Percentiles rank a stretch among this genome's conserved stretches.
These are phyloP conservation scores for Cardiocondyla obscurior DNA, from an alignment of 1,140 invertebrate genomes.

Conservation along the genomic window DNA sequence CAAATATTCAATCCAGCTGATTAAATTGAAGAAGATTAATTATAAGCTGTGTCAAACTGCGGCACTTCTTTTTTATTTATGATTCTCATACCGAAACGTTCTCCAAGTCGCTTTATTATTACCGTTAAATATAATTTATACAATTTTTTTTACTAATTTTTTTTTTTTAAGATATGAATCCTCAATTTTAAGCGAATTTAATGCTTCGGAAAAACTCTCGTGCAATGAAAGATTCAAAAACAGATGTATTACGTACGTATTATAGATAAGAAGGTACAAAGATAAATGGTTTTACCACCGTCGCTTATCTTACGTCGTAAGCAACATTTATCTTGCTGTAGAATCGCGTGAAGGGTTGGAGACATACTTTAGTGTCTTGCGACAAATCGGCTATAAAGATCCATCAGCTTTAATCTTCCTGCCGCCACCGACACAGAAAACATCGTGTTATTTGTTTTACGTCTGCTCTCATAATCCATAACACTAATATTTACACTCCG, in stretches of 20 bases:
- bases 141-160: neutral
- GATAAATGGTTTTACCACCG: neutral
- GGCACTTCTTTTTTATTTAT: neutral
- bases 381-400: constrained; percentile 15
- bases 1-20: neutral
- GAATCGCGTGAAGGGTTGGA: neutral
- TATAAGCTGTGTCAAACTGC: neutral
- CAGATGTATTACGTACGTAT: neutral
- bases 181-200: no score
- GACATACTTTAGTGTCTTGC: neutral
- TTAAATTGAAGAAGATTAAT: constrained; percentile 10
- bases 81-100: neutral
- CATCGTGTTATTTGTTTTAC: constrained; percentile 48
- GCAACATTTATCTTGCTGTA: neutral
- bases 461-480: constrained; percentile 36
- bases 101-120: neutral
- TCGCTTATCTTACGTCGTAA: neutral
- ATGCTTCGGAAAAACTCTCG: neutral
- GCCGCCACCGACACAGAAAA: constrained; percentile 31
- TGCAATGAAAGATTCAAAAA: neutral
- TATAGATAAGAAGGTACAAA: neutral
- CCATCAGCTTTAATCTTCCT: constrained; percentile 27
- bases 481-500: constrained; percentile 48
- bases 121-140: neutral
- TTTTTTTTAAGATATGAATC: neutral